Conservation (phyloP, 2,888 invertebrate genomes). For the Brassicogethes aeneus region DNA sequence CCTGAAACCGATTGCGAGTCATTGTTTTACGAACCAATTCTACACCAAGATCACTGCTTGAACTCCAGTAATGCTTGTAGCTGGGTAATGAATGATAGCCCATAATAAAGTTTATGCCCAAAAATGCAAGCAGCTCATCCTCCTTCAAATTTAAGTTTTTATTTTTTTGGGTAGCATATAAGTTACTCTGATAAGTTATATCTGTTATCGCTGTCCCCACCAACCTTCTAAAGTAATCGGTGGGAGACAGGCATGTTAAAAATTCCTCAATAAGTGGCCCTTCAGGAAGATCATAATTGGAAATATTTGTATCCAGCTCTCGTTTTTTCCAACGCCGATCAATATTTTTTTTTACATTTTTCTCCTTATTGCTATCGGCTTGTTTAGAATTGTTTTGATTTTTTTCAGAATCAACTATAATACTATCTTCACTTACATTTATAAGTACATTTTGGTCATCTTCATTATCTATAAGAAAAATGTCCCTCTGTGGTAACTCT, state of each 20-base stretch:
- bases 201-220: constrained; percentile 11
- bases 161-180: constrained; percentile 14
- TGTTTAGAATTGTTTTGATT: not conserved
- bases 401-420: no score
- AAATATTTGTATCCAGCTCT: not conserved
- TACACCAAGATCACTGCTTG: constrained; percentile 5
- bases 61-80: constrained; percentile 7
- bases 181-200: constrained; percentile 14
- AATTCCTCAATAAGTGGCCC: constrained; percentile 4
- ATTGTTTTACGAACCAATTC: constrained; percentile 6
- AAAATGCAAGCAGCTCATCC: constrained; percentile 11
- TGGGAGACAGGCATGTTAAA: constrained; percentile 4
- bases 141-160: constrained; percentile 12
- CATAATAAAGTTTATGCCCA: constrained; percentile 13
- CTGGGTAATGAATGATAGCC: constrained; percentile 11
- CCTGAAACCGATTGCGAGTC: constrained; percentile 9
- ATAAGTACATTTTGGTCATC: not conserved
- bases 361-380: no score
- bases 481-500: not conserved
- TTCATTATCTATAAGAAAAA: not conserved
- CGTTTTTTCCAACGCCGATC: not conserved
- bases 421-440: no score
- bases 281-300: not conserved
- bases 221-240: constrained; percentile 7
- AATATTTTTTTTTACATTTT: not conserved